Conservation (phyloP, 1,140 invertebrate species). For the Nephotettix cincticeps region DNA sequence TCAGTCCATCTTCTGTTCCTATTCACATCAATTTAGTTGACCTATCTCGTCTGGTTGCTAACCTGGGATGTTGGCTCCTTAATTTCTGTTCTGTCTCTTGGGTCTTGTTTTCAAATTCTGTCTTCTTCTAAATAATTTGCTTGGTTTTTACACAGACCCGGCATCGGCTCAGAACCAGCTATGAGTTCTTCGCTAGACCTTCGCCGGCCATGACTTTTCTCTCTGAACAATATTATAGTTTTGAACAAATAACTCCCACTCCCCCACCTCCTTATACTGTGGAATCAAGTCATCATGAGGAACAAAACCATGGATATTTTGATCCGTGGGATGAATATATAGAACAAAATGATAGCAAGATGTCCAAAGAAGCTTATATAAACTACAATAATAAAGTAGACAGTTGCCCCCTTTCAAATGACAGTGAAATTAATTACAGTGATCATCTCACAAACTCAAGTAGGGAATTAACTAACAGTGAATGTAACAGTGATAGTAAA, state of each 20-base stretch:
- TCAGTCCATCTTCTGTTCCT: no score
- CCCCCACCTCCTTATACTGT: slow-evolving; percentile 23
- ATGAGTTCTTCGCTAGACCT: slow-evolving; percentile 37
- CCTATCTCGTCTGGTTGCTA: no score
- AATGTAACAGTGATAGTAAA: neutral
- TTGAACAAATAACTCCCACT: slow-evolving; percentile 4
- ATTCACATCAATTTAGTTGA: no score
- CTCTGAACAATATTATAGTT: no score
- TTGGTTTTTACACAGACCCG: slow-evolving; percentile 44
- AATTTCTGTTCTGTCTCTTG: no score
- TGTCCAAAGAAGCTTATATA: neutral
- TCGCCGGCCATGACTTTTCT: slow-evolving; percentile 18
- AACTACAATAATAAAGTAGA: slow-evolving; percentile 7
- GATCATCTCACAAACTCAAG: neutral
- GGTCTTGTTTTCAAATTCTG: no score
- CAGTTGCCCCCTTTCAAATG: slow-evolving; percentile 16
- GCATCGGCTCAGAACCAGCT: slow-evolving; percentile 43
- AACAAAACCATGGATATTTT: slow-evolving; percentile 37
- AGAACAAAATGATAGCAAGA: slow-evolving; percentile 38
- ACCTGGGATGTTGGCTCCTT: no score
- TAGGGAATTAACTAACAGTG: neutral
- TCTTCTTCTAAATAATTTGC: no score
- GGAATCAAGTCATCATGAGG: slow-evolving; percentile 17
- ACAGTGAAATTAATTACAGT: slow-evolving; percentile 28
- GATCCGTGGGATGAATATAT: slow-evolving; percentile 59